These are phyloP conservation scores for Catamblyrhynchus diadema DNA, from an alignment of 2,797 vertebrate genomes.

Conservation along the genomic window DNA sequence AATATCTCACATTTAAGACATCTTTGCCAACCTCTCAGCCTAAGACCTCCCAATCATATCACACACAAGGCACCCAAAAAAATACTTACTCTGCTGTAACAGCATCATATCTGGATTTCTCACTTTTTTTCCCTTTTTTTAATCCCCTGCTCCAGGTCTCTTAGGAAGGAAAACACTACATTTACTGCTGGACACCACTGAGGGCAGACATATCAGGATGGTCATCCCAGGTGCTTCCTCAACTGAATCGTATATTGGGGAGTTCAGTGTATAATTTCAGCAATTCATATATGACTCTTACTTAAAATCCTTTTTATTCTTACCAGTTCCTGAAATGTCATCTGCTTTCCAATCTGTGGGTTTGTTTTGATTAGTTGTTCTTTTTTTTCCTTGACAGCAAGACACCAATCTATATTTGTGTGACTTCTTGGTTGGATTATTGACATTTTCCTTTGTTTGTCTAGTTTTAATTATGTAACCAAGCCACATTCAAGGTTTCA, in stretches of 20 bases:
- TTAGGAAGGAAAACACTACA: background rate
- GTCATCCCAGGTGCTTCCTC: background rate
- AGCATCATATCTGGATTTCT: background rate
- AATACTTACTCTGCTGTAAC: background rate
- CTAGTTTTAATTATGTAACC: constrained; percentile 51
- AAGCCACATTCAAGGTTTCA: background rate
- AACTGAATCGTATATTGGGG: background rate
- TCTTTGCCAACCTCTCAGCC: background rate
- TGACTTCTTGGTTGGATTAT: background rate
- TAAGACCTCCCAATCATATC: background rate
- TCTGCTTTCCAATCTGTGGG: background rate
- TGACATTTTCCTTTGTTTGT: background rate
- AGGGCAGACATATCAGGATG: background rate
- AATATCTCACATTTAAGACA: background rate
- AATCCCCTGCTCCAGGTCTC: background rate
- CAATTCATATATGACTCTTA: background rate
- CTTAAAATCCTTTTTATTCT: background rate
- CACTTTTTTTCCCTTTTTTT: background rate
- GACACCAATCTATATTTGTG: background rate
- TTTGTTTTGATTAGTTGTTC: background rate
- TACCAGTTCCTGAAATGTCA: background rate
- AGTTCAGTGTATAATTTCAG: background rate
- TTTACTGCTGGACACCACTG: background rate
- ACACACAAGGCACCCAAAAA: background rate
- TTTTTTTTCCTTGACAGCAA: background rate